phyloP scores from a whole-genome alignment of 2,888 invertebrate genomes.

The Rhagonycha lutea region DNA sequence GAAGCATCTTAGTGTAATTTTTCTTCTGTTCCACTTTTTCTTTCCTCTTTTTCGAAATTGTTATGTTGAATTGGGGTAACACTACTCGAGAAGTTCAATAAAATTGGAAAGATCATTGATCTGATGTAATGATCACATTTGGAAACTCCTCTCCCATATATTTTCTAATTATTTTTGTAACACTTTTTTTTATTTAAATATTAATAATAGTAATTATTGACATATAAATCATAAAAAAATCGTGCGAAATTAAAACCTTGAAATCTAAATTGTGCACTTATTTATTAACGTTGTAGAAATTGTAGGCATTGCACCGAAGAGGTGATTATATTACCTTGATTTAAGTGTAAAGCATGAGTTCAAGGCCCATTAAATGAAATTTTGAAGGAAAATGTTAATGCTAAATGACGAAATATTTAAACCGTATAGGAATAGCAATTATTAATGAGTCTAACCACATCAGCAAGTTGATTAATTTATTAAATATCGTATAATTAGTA shows the following conservation, averaged over 20 bases:
- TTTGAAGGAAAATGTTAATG: slow-evolving; percentile 9
- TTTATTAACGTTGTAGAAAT: background rate
- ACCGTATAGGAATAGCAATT: background rate
- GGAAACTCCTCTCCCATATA: background rate
- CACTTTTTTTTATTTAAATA: background rate
- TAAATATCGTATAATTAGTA: background rate
- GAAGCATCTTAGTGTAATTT: no score
- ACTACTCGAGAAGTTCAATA: no score
- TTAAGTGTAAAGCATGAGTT: slow-evolving; percentile 2
- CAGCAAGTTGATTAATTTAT: no score
- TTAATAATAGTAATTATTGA: background rate
- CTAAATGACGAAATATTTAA: background rate
- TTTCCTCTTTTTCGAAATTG: no score
- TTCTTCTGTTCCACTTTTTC: no score
- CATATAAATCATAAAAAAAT: background rate
- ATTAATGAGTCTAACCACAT: background rate
- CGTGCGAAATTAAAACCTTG: background rate
- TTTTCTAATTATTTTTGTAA: background rate
- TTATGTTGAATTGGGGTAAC: no score
- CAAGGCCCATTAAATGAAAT: slow-evolving; percentile 7
- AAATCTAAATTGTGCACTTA: background rate
- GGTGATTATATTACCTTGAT: background rate
- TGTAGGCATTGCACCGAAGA: background rate
- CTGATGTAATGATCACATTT: background rate
- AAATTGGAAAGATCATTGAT: background rate